Evolutionary conservation across 2,888 invertebrate genomes (phyloP), one percentile per base, ranked within the genome.

Genomic region (Drosophila birchii): DNA sequence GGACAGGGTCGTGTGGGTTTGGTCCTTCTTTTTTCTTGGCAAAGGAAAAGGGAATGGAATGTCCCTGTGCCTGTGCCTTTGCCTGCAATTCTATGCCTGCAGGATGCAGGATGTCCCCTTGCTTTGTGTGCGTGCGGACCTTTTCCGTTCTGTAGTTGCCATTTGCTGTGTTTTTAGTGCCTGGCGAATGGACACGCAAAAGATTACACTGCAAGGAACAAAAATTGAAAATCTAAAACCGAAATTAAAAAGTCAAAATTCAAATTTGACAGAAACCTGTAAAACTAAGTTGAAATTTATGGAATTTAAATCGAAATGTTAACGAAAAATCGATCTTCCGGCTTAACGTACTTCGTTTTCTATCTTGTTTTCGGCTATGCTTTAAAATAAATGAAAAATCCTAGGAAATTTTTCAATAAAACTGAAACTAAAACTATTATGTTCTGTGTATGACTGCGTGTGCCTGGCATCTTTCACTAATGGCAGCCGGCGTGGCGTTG

Each of bases 101-200:
- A 53, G 51, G 51, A 53, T 53, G 51, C 51, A 53, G 51, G 51
- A 53, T 53, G 34, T 53, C 34, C 20, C 51, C 20, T 36, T 29
- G 51, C 51, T 4, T 6, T 32, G 59, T 16, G 60, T 41, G 41
- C 58, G 60, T 58, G 58, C 41, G 57, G 23, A 11, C 51, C 34
- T 23, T 11, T 60, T 47, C 29, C 16, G 8, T n/a, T 32, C 20
- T 39, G 18, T 34, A 20, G 12, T 36, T 36, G 49, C 29, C 51
- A 36, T 36, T 36, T 20, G n/a, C 26, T 8, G 34, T 32, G n/a
- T 26, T 49, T 55, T 20, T 29, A 39, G 41, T 57, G 60, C 32
- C 39, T 32, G n/a, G n/a, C n/a, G n/a, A n/a, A n/a, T n/a, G 41
- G 14, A 23, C 60, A 60, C 60, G 60, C 60, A 60, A 60, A 14